Percentiles rank a stretch among this genome's conserved stretches.
These are phyloP conservation scores for Batillaria attramentaria DNA, from an alignment of 1,140 invertebrate genomes.

Conservation along the genomic window DNA sequence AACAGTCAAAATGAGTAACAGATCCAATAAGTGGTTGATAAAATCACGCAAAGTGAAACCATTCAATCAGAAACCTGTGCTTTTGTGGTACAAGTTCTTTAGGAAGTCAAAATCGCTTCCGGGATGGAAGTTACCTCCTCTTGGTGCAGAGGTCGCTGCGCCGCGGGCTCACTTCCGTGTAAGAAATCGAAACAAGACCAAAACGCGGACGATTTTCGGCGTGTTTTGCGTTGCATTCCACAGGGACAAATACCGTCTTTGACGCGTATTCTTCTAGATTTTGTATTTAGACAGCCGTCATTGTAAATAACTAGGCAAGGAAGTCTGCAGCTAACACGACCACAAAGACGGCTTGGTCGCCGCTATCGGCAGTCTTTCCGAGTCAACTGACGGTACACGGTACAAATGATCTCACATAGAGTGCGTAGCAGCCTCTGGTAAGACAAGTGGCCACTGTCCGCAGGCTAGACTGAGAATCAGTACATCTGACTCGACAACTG, in stretches of 20 bases:
- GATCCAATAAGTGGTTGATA: constrained; percentile 11
- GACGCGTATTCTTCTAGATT: not conserved
- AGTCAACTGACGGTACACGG: no score
- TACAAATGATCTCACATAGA: no score
- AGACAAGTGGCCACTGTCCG: no score
- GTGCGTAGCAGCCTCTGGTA: no score
- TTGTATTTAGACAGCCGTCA: not conserved
- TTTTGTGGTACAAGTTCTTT: not conserved
- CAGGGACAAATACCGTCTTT: not conserved
- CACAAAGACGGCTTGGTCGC: no score
- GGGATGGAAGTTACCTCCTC: constrained; percentile 27
- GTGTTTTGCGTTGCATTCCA: not conserved
- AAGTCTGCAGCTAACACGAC: not conserved
- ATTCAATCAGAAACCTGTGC: not conserved
- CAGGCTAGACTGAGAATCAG: no score
- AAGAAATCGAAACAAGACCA: not conserved
- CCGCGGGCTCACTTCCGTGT: constrained; percentile 21
- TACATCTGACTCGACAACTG: no score
- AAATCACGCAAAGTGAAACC: not conserved
- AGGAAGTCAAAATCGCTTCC: constrained; percentile 32
- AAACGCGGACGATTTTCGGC: not conserved
- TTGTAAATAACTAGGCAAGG: not conserved
- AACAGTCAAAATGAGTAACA: not conserved
- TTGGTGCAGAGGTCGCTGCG: constrained; percentile 31
- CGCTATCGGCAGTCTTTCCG: no score